Conservation (phyloP, 2,797 vertebrate genomes). For the Malurus splendens region DNA sequence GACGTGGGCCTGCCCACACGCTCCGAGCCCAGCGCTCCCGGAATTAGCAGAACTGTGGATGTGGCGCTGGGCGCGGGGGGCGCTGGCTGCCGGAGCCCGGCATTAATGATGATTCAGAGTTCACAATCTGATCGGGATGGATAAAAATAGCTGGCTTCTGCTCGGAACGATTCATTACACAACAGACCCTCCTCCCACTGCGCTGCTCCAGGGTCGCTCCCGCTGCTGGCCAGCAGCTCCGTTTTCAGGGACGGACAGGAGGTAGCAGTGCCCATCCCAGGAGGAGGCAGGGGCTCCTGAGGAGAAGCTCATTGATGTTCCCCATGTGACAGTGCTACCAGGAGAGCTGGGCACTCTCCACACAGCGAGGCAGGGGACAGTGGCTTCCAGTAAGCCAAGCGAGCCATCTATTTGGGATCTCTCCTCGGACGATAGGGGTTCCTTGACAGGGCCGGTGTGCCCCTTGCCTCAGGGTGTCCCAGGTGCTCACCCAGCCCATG, state of each 20-base stretch:
- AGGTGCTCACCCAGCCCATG: neutral
- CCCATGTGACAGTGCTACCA: accelerated
- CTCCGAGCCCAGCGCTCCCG: conserved; percentile 6
- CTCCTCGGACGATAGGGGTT: neutral
- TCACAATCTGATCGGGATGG: conserved; percentile 34
- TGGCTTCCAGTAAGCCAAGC: neutral
- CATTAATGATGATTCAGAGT: conserved; percentile 65
- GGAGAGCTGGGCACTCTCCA: neutral
- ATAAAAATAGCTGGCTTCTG: conserved; percentile 53
- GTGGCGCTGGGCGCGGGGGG: conserved; percentile 18
- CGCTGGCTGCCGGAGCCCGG: conserved; percentile 12
- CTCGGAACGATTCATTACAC: conserved; percentile 48
- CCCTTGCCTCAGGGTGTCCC: neutral
- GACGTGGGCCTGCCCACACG: conserved; percentile 59
- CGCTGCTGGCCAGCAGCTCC: neutral
- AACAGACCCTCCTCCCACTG: conserved; percentile 9
- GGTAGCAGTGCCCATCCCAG: neutral
- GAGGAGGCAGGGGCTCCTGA: neutral
- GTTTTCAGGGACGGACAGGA: accelerated
- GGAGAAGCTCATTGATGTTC: neutral
- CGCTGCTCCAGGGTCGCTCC: neutral
- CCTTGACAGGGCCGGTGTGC: neutral
- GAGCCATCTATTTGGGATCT: neutral
- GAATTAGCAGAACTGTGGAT: conserved; percentile 50
- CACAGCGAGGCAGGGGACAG: neutral